Evolutionary conservation across 2,888 invertebrate genomes (phyloP).

Genomic region (Tanaodytes sp.): DNA sequence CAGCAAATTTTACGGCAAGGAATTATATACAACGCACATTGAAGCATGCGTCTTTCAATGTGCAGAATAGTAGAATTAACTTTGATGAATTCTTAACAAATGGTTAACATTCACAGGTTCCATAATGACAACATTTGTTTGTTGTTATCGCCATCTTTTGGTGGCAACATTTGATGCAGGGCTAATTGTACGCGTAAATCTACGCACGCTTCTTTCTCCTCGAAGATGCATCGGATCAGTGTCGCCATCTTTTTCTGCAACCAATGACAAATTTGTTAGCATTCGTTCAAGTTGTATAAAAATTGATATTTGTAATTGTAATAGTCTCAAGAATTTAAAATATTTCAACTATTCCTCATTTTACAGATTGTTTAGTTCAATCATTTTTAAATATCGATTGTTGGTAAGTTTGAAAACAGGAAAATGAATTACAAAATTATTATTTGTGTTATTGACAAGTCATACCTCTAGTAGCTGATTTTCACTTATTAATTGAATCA

Average conservation of each 20-base stretch:
- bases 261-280: slow-evolving; percentile 1
- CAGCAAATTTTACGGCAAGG: slow-evolving; percentile 28
- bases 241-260: slow-evolving; percentile 77
- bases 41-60: slow-evolving; percentile 26
- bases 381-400: background rate
- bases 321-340: too few relatives aligned
- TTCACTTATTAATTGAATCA: slow-evolving; percentile 76
- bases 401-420: too few relatives aligned
- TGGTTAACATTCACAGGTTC: slow-evolving; percentile 24
- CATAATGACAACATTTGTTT: slow-evolving; percentile 31
- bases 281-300: background rate
- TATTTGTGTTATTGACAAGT: too few relatives aligned
- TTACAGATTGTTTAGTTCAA: too few relatives aligned
- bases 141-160: slow-evolving; percentile 35
- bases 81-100: slow-evolving; percentile 16
- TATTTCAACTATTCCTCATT: too few relatives aligned
- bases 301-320: too few relatives aligned
- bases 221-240: slow-evolving; percentile 81
- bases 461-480: slow-evolving; percentile 78
- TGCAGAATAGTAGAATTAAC: slow-evolving; percentile 24
- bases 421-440: too few relatives aligned
- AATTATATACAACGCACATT: slow-evolving; percentile 38
- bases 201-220: slow-evolving; percentile 82
- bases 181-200: slow-evolving; percentile 81
- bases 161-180: slow-evolving; percentile 73